These are phyloP conservation scores for Pristionchus fissidentatus DNA, from an alignment of 2,888 invertebrate species.

Conservation along the genomic window DNA sequence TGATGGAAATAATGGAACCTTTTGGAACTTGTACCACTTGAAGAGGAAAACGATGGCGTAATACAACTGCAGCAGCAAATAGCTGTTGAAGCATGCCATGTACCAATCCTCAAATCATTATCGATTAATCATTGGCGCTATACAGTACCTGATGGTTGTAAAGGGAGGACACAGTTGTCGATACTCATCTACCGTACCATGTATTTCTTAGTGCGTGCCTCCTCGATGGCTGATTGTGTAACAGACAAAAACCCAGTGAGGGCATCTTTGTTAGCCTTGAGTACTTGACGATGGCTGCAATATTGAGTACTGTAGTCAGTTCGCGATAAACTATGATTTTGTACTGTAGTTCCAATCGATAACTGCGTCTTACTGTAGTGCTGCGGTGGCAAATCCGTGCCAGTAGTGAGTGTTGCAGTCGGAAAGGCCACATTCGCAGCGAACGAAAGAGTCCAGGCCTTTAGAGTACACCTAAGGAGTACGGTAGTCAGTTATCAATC, in stretches of 20 bases:
- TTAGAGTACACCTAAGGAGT: constrained; percentile 15
- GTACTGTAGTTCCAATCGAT: background rate
- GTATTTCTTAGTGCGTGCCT: too few species aligned
- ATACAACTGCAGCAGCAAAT: background rate
- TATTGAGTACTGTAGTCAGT: background rate
- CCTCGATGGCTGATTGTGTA: background rate
- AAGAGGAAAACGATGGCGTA: background rate
- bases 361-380: background rate
- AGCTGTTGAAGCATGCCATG: background rate
- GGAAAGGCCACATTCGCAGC: background rate
- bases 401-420: constrained; percentile 39
- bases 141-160: too few species aligned
- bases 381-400: constrained; percentile 10
- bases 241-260: background rate
- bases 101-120: background rate
- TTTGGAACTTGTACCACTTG: constrained; percentile 11
- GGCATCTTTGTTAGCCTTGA: too few species aligned
- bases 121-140: too few species aligned
- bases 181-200: background rate
- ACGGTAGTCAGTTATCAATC: background rate
- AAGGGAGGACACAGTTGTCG: too few species aligned
- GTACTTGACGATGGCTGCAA: background rate
- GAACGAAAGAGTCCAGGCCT: constrained; percentile 2
- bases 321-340: background rate
- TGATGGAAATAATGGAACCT: background rate